phyloP scores from a whole-genome alignment of 2,113 vertebrate species.

The Crotalus horridus region DNA sequence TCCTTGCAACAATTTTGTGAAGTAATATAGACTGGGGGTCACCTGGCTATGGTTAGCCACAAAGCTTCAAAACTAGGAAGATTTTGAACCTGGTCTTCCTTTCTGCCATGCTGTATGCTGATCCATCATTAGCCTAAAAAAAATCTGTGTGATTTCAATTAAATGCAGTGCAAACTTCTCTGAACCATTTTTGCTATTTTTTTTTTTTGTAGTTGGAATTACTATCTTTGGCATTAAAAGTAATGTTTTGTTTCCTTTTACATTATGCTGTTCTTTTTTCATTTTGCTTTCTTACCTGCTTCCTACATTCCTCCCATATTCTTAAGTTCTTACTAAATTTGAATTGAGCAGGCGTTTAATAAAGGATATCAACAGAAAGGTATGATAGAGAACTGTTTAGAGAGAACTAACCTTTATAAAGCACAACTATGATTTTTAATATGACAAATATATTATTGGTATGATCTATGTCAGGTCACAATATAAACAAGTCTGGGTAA shows the following conservation, averaged over 20 bases:
- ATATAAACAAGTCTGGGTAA: not conserved
- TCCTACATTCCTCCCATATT: not conserved
- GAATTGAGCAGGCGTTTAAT: not conserved
- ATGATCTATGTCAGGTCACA: not conserved
- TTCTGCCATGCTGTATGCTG: not conserved
- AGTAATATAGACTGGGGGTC: no score
- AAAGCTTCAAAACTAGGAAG: not conserved
- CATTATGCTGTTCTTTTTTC: not conserved
- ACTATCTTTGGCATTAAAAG: not conserved
- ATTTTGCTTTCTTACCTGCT: not conserved
- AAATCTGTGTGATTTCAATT: not conserved
- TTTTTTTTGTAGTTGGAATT: not conserved
- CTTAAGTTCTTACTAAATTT: not conserved
- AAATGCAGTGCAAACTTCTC: not conserved
- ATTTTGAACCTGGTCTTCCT: not conserved
- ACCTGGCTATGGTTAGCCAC: not conserved
- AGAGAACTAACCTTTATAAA: not conserved
- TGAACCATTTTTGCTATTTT: not conserved
- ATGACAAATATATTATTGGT: not conserved
- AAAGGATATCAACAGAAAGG: not conserved
- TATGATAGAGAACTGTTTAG: not conserved
- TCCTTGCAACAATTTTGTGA: not conserved
- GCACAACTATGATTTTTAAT: not conserved
- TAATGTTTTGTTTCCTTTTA: not conserved
- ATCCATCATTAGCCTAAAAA: not conserved